These are phyloP conservation scores for Metopia argyrocephala DNA, from an alignment of 2,888 invertebrate species.

Conservation along the genomic window DNA sequence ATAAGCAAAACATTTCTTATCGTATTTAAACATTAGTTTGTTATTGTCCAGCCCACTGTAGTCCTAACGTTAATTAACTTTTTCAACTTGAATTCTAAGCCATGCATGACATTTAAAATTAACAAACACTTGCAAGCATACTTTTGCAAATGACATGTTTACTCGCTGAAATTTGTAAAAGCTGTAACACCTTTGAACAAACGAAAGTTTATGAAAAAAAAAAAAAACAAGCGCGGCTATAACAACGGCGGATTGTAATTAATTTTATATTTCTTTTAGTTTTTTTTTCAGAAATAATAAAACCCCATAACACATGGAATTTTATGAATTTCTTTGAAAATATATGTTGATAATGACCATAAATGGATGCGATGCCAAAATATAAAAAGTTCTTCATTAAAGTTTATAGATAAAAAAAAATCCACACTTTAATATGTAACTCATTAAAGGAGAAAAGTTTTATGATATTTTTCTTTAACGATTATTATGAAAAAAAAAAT, in stretches of 20 bases:
- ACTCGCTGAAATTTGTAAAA: constrained; percentile 49
- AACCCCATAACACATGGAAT: neutral
- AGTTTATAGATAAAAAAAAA: neutral
- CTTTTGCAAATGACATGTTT: constrained; percentile 74
- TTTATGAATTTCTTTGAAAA: neutral
- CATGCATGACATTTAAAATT: constrained; percentile 69
- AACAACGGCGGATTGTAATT: neutral
- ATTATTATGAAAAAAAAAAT: neutral
- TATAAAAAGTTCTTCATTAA: neutral
- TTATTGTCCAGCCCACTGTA: too few relatives aligned
- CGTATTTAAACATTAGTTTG: too few relatives aligned
- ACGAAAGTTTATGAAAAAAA: constrained; percentile 23
- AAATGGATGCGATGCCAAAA: neutral
- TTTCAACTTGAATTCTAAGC: constrained; percentile 71
- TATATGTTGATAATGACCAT: neutral
- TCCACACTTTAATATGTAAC: neutral
- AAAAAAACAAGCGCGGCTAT: neutral
- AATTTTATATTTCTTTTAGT: neutral
- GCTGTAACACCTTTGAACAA: constrained; percentile 66
- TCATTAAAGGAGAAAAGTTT: neutral
- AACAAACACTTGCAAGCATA: constrained; percentile 68
- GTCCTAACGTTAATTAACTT: constrained; percentile 71
- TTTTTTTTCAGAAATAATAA: neutral
- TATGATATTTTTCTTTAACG: neutral
- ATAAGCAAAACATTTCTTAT: constrained; percentile 18